A percentile compares a stretch with the other conserved stretches of the same genome.
phyloP scores from a whole-genome alignment of 2,113 vertebrate species.

The Burhinus bistriatus region DNA sequence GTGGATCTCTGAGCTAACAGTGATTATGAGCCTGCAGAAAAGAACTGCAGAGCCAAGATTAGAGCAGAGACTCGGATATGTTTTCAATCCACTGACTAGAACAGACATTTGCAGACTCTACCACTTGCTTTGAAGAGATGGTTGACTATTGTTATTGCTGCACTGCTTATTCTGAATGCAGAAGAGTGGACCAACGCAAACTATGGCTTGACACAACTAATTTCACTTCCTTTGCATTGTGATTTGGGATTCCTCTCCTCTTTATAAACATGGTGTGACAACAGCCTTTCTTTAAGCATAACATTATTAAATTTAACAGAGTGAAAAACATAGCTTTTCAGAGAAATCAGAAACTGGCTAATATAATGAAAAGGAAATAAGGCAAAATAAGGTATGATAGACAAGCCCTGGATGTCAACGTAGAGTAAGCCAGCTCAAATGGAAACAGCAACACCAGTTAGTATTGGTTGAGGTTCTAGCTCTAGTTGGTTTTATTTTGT shows the following conservation, averaged over 20 bases:
- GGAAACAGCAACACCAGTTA: neutral
- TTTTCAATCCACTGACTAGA: neutral
- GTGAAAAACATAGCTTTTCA: neutral
- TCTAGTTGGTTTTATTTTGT: neutral
- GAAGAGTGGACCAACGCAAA: neutral
- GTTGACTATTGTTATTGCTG: neutral
- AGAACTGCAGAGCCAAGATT: neutral
- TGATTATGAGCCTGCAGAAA: neutral
- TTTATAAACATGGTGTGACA: neutral
- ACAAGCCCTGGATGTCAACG: neutral
- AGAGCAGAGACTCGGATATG: neutral
- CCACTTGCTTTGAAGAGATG: neutral
- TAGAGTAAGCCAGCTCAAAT: neutral
- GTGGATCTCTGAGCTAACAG: neutral
- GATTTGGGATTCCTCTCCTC: neutral
- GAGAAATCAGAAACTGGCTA: neutral
- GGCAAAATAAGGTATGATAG: neutral
- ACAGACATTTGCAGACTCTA: neutral
- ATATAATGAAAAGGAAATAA: neutral
- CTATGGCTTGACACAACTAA: accelerated
- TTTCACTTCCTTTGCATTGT: neutral
- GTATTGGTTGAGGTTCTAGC: neutral
- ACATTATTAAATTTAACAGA: neutral
- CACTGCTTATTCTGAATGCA: neutral
- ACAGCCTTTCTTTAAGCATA: neutral